Evolutionary conservation across 2,113 vertebrate genomes (phyloP), one percentile per base, ranked within the genome.

Genomic region (Geococcyx californianus): DNA sequence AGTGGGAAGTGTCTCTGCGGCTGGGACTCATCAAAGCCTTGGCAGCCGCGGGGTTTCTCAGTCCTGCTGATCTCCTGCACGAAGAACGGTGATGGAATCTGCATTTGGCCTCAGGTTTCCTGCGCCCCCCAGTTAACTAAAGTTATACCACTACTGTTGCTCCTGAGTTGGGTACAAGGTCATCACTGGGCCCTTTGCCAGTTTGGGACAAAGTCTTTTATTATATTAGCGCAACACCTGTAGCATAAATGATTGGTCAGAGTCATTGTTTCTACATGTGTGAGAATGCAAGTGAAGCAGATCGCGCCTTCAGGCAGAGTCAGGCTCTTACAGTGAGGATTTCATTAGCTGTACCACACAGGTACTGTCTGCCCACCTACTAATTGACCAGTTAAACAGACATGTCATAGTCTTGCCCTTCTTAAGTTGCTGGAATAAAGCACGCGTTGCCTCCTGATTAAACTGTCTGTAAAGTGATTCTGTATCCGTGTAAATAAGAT

Each of bases 401-500:
- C 31, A 3, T 60, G 92, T 54, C 40, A 4, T 81, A 94, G 72
- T 82, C 91, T 84, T 67, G 90, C 80, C 90, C 75, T 84, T 79
- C 88, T 82, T 92, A 91, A 96, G 95, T 95, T 95, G 97, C 97
- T 95, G 92, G 95, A 97, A 93, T 94, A 95, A 96, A 97, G 94
- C 94, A 97, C 84, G 20, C 2, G 40, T 91, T 96, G 96, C 92
- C 93, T 90, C 97, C 89, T 84, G 77, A 96, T 94, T 69, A 49
- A 89, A 86, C 80, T 87, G 76, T 82, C 96, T 97, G 95, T 98
- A 96, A 97, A 97, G 94, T 95, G 97, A 96, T 93, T 97, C 97
- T 97, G 56, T 97, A 96, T 96, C 80, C 87, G 82, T 98, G 97
- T 98, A 97, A 97, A 98, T 97, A 97, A 97, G 96, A 97, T 95